phyloP scores from a whole-genome alignment of 2,113 vertebrate genomes.

The Etheostoma cragini region DNA sequence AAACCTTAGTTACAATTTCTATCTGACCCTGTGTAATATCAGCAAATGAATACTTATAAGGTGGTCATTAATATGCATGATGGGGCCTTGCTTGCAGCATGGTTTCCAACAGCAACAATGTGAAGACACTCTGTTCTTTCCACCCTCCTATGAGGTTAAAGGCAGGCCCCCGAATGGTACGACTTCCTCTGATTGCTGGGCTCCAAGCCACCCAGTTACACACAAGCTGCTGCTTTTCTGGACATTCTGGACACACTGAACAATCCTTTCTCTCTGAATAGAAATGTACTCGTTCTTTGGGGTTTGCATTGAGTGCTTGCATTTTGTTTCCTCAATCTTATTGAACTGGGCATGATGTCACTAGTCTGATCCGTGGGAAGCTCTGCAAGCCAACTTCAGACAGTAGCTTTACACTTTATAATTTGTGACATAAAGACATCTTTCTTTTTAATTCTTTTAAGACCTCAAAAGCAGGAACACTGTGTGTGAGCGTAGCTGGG shows the following conservation, averaged over 20 bases:
- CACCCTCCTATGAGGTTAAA: constrained; percentile 62
- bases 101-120: constrained; percentile 71
- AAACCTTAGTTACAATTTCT: neutral
- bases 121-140: constrained; percentile 70
- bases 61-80: constrained; percentile 75
- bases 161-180: constrained; percentile 68
- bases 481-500: neutral
- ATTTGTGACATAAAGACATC: neutral
- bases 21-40: constrained; percentile 31
- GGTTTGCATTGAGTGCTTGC: constrained; percentile 13
- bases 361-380: constrained; percentile 63
- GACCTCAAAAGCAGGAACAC: neutral
- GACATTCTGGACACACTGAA: constrained; percentile 72
- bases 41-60: constrained; percentile 47
- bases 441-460: neutral
- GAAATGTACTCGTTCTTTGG: constrained; percentile 57
- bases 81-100: constrained; percentile 40
- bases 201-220: constrained; percentile 55
- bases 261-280: constrained; percentile 57
- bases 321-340: constrained; percentile 46
- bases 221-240: constrained; percentile 54
- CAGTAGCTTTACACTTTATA: constrained; percentile 19
- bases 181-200: constrained; percentile 71
- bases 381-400: constrained; percentile 10
- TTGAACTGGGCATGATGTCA: constrained; percentile 65